These are phyloP conservation scores for Drosophila macrothrix DNA, from an alignment of 2,888 invertebrate species.

Conservation along the genomic window DNA sequence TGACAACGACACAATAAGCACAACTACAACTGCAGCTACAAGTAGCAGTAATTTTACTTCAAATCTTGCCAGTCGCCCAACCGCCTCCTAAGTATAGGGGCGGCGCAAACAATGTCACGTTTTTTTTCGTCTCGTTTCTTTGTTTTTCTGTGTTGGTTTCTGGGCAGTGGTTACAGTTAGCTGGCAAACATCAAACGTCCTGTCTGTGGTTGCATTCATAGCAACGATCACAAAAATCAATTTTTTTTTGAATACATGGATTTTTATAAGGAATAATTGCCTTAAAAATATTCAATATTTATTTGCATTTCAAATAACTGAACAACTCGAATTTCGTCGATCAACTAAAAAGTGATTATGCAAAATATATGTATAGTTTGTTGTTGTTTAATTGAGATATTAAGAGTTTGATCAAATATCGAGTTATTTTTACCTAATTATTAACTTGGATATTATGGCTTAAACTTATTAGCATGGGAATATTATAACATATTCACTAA, in stretches of 20 bases:
- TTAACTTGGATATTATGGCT: neutral
- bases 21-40: conserved; percentile 20
- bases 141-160: conserved; percentile 5
- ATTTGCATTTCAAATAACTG: neutral
- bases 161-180: conserved; percentile 2
- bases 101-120: conserved; percentile 47
- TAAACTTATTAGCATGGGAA: neutral
- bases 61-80: conserved; percentile 6
- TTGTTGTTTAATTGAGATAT: neutral
- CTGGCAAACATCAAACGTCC: neutral
- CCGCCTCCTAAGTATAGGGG: neutral
- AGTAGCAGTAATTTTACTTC: conserved; percentile 26
- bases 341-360: neutral
- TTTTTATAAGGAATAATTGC: neutral
- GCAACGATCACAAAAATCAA: neutral
- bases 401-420: neutral
- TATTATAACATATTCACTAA: neutral
- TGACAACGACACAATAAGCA: conserved; percentile 52
- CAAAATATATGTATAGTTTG: neutral
- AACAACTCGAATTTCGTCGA: neutral
- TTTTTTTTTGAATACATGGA: neutral
- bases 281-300: neutral
- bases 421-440: neutral
- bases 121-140: conserved; percentile 17
- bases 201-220: neutral